These are phyloP conservation scores for Drosophila aldrichi DNA, from an alignment of 2,888 invertebrate species.

Conservation along the genomic window DNA sequence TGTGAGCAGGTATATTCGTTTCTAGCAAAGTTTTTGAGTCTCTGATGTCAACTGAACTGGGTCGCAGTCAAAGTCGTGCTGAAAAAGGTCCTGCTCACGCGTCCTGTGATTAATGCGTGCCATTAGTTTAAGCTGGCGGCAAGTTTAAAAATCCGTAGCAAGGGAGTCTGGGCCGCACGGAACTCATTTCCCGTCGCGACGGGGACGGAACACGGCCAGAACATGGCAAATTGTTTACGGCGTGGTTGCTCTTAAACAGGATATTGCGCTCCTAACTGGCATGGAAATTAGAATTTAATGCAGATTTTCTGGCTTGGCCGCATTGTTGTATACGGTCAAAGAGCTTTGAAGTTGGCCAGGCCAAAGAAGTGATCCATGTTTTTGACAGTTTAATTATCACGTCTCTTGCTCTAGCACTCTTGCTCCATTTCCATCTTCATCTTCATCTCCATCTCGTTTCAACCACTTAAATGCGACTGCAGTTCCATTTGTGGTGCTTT, in stretches of 20 bases:
- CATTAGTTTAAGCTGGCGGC: conserved; percentile 52
- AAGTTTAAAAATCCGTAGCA: conserved; percentile 31
- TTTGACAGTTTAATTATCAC: conserved; percentile 69
- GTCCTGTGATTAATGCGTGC: conserved; percentile 52
- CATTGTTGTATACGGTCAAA: conserved; percentile 22
- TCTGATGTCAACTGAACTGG: not conserved
- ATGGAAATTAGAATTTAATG: conserved; percentile 68
- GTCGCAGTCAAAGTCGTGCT: not conserved
- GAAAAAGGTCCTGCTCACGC: conserved; percentile 38
- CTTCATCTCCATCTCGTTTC: not conserved
- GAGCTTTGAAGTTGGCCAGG: conserved; percentile 59
- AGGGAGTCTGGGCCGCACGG: conserved; percentile 23
- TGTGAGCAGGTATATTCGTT: not conserved
- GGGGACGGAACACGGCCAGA: conserved; percentile 25
- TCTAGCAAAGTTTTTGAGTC: not conserved
- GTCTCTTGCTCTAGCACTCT: not conserved
- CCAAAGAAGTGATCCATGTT: conserved; percentile 33
- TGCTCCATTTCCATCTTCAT: not conserved
- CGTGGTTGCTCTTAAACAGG: conserved; percentile 55
- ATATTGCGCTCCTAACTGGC: conserved; percentile 57
- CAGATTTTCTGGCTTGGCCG: conserved; percentile 31
- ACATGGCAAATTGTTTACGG: conserved; percentile 44
- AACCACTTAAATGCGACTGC: conserved; percentile 10
- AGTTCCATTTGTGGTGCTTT: conserved; percentile 1
- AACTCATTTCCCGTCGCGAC: conserved; percentile 62